Evolutionary conservation across 2,888 invertebrate genomes (phyloP), one percentile per base, ranked within the genome.

Genomic region (Sturmia bella): DNA sequence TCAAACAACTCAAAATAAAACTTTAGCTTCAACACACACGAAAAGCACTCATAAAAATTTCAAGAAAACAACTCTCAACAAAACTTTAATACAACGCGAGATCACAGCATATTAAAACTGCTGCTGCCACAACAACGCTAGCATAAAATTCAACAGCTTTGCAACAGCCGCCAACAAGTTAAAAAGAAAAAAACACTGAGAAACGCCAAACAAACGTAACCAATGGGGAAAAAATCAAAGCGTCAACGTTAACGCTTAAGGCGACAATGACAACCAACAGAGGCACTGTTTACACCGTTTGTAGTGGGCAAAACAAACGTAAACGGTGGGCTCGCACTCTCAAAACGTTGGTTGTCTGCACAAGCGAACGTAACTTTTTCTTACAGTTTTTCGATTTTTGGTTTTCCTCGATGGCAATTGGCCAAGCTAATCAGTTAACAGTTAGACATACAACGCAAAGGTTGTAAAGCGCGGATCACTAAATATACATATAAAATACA

Each of bases 361-460:
- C 68, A 76, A 76, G 81, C 63, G 64, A 74, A 59, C 41, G 70
- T 54, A 43, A 41, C 59, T 19, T 43, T 43, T 59, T 50, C 59
- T 37, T 52, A 52, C 39, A 48, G 13, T 57, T 63, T 54, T 27
- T 43, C 39, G 56, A 73, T 57, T 72, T 78, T 75, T 78, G 86
- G 87, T 84, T 88, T 89, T 89, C 87, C 89, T 88, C 85, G 83
- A 85, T 87, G 85, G 84, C 88, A 87, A 86, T 87, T 86, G 83
- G 85, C 84, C 85, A 86, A 84, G 85, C 85, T 84, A 84, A 86
- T 88, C 87, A 89, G 89, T 89, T 87, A 87, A 86, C 86, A 84
- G 87, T 87, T 87, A 89, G 86, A 87, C 87, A 86, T 84, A 86
- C 86, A 84, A 85, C 87, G 86, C 84, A 80, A 76, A 84, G 88